Percentiles rank a stretch among this genome's conserved stretches.
These are phyloP conservation scores for Furcula furcula DNA, from an alignment of 2,888 invertebrate species.

Conservation along the genomic window DNA sequence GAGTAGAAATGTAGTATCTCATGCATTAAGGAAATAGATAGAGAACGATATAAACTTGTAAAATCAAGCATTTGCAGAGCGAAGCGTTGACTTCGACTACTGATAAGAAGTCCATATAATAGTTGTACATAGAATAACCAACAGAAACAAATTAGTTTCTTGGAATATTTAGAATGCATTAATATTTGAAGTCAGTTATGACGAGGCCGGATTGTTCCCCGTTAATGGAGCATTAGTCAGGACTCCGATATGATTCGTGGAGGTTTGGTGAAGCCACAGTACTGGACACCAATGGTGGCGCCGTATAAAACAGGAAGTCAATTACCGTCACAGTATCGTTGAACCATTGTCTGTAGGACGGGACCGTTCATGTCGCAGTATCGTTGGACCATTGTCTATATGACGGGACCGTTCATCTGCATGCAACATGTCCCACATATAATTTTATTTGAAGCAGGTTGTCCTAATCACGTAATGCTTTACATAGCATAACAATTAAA, in stretches of 20 bases:
- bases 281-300: constrained; percentile 17
- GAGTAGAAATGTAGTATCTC: constrained; percentile 20
- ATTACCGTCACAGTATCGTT: constrained; percentile 28
- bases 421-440: constrained; percentile 7
- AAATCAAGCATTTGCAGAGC: not conserved
- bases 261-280: constrained; percentile 13
- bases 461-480: not conserved
- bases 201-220: constrained; percentile 8
- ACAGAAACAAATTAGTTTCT: constrained; percentile 9
- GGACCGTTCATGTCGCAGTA: constrained; percentile 16
- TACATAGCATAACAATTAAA: no score
- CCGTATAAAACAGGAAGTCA: constrained; percentile 37
- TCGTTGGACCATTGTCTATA: constrained; percentile 26
- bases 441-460: not conserved
- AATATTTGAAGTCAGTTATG: constrained; percentile 17
- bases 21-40: constrained; percentile 9
- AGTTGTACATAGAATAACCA: not conserved
- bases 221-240: constrained; percentile 28
- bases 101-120: constrained; percentile 1
- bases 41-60: not conserved
- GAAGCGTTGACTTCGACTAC: not conserved
- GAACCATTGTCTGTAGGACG: constrained; percentile 23
- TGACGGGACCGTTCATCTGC: constrained; percentile 12
- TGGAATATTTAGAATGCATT: constrained; percentile 16
- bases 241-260: constrained; percentile 25